These are phyloP conservation scores for Plodia interpunctella DNA, from an alignment of 1,140 invertebrate species.

Conservation along the genomic window DNA sequence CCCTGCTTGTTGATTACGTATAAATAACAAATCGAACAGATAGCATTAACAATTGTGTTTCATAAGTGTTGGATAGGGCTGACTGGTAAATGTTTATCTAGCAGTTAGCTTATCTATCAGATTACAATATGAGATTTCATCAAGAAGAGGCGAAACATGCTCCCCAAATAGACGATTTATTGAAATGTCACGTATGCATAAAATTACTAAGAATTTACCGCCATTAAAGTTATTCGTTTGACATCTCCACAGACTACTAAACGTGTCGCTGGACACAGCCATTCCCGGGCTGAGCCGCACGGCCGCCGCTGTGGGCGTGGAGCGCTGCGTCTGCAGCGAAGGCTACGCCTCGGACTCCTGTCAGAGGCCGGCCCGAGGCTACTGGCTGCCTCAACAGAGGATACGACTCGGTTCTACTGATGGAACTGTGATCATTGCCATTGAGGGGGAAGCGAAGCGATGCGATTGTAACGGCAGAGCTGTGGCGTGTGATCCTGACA, in stretches of 20 bases:
- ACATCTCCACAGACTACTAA: constrained; percentile 79
- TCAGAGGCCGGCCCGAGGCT: constrained; percentile 92
- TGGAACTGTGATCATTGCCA: constrained; percentile 82
- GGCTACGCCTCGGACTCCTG: constrained; percentile 87
- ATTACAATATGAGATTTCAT: too few relatives aligned
- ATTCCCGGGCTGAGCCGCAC: constrained; percentile 80
- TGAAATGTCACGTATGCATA: too few relatives aligned
- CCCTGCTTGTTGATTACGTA: too few relatives aligned
- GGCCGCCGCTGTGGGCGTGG: constrained; percentile 87
- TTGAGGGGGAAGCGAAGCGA: constrained; percentile 88
- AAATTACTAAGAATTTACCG: too few relatives aligned
- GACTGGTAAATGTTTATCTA: too few relatives aligned
- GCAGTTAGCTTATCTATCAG: too few relatives aligned
- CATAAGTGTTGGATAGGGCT: too few relatives aligned
- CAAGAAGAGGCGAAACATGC: too few relatives aligned
- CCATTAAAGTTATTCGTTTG: too few relatives aligned
- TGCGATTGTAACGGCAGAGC: constrained; percentile 92
- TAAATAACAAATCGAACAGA: too few relatives aligned
- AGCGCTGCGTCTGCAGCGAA: constrained; percentile 89
- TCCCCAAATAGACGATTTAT: too few relatives aligned
- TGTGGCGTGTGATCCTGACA: constrained; percentile 87
- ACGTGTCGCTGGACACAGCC: constrained; percentile 91
- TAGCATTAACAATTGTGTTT: too few relatives aligned
- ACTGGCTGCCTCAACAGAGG: constrained; percentile 76
- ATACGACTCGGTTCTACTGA: constrained; percentile 38